Percentiles rank a stretch among this genome's conserved stretches.
Evolutionary conservation across 1,140 invertebrate species (phyloP).

Genomic region (Trichomalopsis sarcophagae): DNA sequence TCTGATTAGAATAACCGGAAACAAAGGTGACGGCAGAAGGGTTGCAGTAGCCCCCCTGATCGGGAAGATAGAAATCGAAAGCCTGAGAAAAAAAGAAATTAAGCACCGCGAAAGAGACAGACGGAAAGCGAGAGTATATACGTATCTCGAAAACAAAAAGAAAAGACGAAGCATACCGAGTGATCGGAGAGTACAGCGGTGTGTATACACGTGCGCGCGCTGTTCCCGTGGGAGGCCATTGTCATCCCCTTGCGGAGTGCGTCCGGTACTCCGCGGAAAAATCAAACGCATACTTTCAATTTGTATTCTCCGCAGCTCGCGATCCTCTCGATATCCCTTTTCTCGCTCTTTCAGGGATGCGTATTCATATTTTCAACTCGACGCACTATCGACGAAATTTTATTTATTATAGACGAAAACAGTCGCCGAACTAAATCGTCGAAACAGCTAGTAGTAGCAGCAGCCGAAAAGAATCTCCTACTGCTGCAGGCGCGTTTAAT

Average conservation of each 20-base stretch:
- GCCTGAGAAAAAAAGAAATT: conserved; percentile 2
- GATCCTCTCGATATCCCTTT: not conserved
- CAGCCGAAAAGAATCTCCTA: not conserved
- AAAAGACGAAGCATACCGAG: conserved; percentile 6
- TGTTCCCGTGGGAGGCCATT: conserved; percentile 69
- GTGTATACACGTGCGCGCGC: conserved; percentile 3
- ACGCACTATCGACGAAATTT: not conserved
- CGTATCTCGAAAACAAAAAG: not conserved
- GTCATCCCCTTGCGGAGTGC: conserved; percentile 69
- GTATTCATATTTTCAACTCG: conserved; percentile 13
- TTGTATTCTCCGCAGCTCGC: conserved; percentile 47
- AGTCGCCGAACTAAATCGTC: not conserved
- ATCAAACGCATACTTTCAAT: conserved; percentile 70
- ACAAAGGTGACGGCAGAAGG: not conserved
- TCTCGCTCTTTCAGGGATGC: not conserved
- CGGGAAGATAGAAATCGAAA: conserved; percentile 24
- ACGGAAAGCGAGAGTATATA: conserved; percentile 15
- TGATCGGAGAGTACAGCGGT: not conserved
- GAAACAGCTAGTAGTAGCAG: not conserved
- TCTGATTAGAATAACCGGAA: not conserved
- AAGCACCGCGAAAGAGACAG: not conserved
- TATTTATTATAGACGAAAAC: not conserved
- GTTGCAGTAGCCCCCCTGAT: not conserved
- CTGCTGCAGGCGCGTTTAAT: conserved; percentile 64
- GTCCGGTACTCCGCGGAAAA: conserved; percentile 68